A percentile compares a stretch with the other conserved stretches of the same genome.
Evolutionary conservation across 2,797 vertebrate genomes (phyloP).

Genomic region (Sebastes steindachneri): DNA sequence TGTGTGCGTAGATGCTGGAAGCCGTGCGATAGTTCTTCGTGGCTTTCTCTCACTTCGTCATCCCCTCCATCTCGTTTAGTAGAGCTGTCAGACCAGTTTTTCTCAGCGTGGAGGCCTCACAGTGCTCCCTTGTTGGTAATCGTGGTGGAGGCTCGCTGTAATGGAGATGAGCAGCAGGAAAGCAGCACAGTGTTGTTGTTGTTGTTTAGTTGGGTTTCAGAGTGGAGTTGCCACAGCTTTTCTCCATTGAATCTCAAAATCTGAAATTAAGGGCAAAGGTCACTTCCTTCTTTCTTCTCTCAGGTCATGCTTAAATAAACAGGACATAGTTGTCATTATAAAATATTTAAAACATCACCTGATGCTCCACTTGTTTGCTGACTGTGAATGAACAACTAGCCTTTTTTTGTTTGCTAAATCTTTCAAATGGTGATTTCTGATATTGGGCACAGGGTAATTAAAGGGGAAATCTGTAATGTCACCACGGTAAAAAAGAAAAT

Average conservation of each 20-base stretch:
- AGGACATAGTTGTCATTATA: not conserved
- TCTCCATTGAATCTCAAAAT: not conserved
- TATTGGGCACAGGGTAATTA: not conserved
- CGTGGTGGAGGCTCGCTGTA: slow-evolving; percentile 27
- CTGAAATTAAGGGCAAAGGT: not conserved
- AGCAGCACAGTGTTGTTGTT: not conserved
- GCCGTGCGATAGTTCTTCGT: slow-evolving; percentile 7
- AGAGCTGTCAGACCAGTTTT: slow-evolving; percentile 42
- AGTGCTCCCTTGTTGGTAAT: slow-evolving; percentile 53
- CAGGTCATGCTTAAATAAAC: not conserved
- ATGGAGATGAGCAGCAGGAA: slow-evolving; percentile 57
- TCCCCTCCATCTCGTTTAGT: slow-evolving; percentile 52
- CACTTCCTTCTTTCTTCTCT: not conserved
- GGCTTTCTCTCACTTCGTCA: slow-evolving; percentile 36
- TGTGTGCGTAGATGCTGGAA: slow-evolving; percentile 35
- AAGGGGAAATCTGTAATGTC: not conserved
- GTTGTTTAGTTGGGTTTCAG: slow-evolving; percentile 20
- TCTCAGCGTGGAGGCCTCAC: slow-evolving; percentile 14
- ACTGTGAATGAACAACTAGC: not conserved
- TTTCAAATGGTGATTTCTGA: not conserved
- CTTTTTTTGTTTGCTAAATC: not conserved
- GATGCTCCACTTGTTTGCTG: not conserved
- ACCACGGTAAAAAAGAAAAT: not conserved
- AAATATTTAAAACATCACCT: not conserved
- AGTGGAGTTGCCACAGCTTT: not conserved